Evolutionary conservation across 2,888 invertebrate species (phyloP).

Genomic region (Hymenopus coronatus): DNA sequence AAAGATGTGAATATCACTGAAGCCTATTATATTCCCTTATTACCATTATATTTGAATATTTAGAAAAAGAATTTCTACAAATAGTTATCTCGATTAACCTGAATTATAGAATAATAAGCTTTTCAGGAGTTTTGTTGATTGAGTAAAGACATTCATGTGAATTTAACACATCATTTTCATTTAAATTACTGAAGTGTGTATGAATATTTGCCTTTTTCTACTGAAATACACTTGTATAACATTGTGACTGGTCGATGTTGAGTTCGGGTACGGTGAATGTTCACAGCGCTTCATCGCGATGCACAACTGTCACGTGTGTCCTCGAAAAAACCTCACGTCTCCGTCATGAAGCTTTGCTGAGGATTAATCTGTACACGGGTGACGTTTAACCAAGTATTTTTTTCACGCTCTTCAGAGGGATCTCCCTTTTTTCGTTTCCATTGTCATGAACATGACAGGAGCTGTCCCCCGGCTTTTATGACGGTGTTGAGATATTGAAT

Average conservation of each 20-base stretch:
- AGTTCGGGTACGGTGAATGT: no score
- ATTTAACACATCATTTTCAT: no score
- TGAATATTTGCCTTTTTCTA: no score
- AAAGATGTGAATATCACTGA: no score
- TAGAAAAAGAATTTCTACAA: no score
- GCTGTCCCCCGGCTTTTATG: not conserved
- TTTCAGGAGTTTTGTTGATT: no score
- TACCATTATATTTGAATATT: no score
- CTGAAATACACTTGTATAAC: not conserved
- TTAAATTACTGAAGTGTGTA: no score
- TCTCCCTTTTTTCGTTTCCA: not conserved
- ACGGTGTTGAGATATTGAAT: not conserved
- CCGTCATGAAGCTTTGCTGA: not conserved
- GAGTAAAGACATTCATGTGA: no score
- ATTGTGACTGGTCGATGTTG: not conserved
- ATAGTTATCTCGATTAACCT: no score
- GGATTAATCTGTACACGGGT: not conserved
- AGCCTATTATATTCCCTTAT: no score
- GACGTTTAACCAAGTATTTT: not conserved
- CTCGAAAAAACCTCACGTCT: not conserved
- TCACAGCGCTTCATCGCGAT: not conserved
- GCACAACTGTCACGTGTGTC: not conserved
- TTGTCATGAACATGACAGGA: not conserved
- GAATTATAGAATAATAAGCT: no score
- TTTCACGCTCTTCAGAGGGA: not conserved